Percentiles rank a stretch among this genome's conserved stretches.
phyloP scores from a whole-genome alignment of 2,113 vertebrate species.

The Sturnira hondurensis region DNA sequence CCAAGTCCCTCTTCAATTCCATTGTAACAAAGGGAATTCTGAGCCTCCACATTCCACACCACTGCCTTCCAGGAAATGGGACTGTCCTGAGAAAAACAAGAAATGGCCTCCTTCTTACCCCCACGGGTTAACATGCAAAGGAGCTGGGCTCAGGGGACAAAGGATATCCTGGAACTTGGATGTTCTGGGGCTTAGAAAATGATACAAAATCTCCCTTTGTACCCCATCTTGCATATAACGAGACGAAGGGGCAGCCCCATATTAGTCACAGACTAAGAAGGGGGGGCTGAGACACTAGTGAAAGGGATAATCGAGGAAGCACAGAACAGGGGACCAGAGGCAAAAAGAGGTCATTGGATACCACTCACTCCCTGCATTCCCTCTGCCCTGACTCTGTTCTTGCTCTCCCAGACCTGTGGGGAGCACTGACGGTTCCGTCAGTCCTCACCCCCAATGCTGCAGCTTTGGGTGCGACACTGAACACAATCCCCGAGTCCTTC shows the following conservation, averaged over 20 bases:
- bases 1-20: background rate
- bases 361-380: background rate
- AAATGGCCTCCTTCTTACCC: background rate
- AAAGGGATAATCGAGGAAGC: background rate
- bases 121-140: background rate
- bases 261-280: background rate
- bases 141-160: background rate
- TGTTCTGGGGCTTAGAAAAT: background rate
- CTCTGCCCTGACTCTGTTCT: background rate
- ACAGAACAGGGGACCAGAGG: background rate
- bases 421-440: background rate
- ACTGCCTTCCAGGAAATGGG: background rate
- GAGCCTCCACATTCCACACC: background rate
- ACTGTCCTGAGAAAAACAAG: background rate
- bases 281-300: background rate
- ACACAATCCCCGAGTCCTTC: background rate
- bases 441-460: background rate
- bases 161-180: background rate
- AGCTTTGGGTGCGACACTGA: background rate
- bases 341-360: background rate
- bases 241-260: background rate
- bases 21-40: background rate
- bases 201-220: background rate
- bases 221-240: background rate
- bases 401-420: background rate